Base-by-base conservation (phyloP, 2,113 vertebrate species). In the Struthidea cinerea region DNA sequence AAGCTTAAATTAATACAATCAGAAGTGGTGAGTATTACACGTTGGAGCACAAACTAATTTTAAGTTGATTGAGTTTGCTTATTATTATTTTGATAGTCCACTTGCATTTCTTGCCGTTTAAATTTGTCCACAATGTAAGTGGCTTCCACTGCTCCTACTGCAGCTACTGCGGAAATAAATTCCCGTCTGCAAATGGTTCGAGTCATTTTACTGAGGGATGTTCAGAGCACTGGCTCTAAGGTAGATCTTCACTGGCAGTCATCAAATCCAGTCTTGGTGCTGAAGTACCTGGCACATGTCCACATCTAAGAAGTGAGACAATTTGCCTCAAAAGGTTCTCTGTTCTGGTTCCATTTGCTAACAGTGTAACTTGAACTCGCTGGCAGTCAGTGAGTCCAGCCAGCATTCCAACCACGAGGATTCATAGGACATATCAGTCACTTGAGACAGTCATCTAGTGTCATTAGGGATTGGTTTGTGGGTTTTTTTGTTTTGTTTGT, bases 171-270 rank as follows among this genome's bases (percentile, higher is more conserved):
- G 12, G 81, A 64, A 67, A 64, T 60, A 64, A 67, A 64, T 60
- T 35, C 46, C 75, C 0, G 0, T 57, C 30, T 42, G 84, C 24
- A 69, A 65, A 32, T 41, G 28, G 67, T 59, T 52, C 0, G 4
- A 41, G 22, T 56, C 21, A 8, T 56, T 91, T 71, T 75, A n/a
- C 13, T 2, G 6, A 46, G 61, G 26, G 41, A 3, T 39, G 5
- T n/a, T 83, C 49, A 60, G 63, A 49, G 32, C 44, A 13, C 21
- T 56, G 69, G 41, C 39, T 59, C 17, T 17, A 10, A 19, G 26
- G 50, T 24, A 11, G 44, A 33, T 91, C 41, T 41, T 82, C 12
- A 9, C 5, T 83, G 77, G 70, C 59, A 89, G 52, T 55, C 42
- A 59, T 50, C 46, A 74, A 63, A 56, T 71, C 39, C 35, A 33